phyloP scores from a whole-genome alignment of 2,113 vertebrate species.

The Caloenas nicobarica region DNA sequence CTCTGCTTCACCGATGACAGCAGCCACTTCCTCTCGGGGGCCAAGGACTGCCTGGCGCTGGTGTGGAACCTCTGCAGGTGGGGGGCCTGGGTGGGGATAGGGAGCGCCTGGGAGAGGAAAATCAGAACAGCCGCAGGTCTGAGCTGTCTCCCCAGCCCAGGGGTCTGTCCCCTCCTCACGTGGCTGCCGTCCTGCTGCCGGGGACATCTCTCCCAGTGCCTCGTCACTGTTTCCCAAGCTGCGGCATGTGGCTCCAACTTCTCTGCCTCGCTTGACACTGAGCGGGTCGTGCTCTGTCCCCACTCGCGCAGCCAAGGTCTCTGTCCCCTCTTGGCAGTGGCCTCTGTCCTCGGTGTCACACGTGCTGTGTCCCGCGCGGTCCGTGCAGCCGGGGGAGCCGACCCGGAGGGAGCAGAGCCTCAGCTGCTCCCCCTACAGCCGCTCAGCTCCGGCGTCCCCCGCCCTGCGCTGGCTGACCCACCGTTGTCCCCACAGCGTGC shows the following conservation, averaged over 20 bases:
- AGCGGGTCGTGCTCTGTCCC: not conserved
- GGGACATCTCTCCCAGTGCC: not conserved
- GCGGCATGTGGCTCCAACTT: not conserved
- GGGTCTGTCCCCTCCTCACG: not conserved
- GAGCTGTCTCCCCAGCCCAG: not conserved
- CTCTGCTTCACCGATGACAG: slow-evolving; percentile 90
- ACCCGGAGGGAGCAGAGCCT: not conserved
- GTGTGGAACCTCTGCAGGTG: slow-evolving; percentile 92
- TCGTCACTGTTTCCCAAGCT: not conserved
- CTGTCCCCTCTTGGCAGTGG: not conserved
- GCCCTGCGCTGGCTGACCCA: not conserved
- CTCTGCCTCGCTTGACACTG: not conserved
- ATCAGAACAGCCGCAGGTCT: too few relatives aligned
- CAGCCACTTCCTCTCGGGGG: slow-evolving; percentile 93
- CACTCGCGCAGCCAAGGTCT: not conserved
- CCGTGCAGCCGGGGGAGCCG: not conserved
- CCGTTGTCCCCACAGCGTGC: slow-evolving; percentile 74
- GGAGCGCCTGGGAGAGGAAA: not conserved
- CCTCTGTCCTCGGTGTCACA: rapidly evolving
- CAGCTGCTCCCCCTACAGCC: not conserved
- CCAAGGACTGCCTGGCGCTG: slow-evolving; percentile 91
- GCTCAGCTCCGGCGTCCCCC: not conserved
- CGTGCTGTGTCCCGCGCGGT: not conserved
- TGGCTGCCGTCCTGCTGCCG: rapidly evolving
- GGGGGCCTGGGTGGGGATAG: not conserved